Base-by-base conservation (phyloP, 53 echinoderm and acorn worm genomes). In the Temnopleurus reevesii region DNA sequence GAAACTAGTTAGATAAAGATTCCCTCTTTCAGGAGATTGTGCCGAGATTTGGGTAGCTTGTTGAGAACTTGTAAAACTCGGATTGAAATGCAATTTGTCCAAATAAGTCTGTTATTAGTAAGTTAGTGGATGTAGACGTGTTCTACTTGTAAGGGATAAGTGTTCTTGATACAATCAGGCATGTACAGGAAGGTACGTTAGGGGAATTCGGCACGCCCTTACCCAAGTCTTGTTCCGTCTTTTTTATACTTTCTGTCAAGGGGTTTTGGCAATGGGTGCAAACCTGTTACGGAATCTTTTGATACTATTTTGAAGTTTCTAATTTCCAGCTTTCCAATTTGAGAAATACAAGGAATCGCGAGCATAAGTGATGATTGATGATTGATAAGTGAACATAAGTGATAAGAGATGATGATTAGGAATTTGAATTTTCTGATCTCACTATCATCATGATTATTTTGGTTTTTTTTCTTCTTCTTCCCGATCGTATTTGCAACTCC, bases 11-110 rank as follows among this genome's bases (percentile, higher is more conserved):
- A 71, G 71, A 71, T 71, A 38, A 71, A 71, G 71, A 71, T 71
- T 41, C 31, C 30, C 51, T 79, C 43, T 80, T 80, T 1, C 6
- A 80, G 80, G 28, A 80, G 47, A 46, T 80, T 28, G 80, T 26
- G 80, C 53, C 19, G 47, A 49, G 38, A 71, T 71, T 71, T 41
- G 71, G n/a, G 17, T 79, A 47, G 83, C 83, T 83, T 38, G 83
- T 83, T 55, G 49, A 38, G 53, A 83, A 56, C 54, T 83, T 83
- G 83, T 83, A 51, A 83, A 83, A 83, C 23, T 83, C 83, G 83
- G 83, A 83, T 83, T 51, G 83, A 83, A 83, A 83, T 83, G 55
- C 83, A 83, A 83, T 83, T 83, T 83, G 83, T 83, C 83, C 55
- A 83, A 53, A 83, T 83, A 55, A 36, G 19, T 83, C 83, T 30